Conservation (phyloP, 2,797 vertebrate genomes). For the Esox masquinongy region DNA sequence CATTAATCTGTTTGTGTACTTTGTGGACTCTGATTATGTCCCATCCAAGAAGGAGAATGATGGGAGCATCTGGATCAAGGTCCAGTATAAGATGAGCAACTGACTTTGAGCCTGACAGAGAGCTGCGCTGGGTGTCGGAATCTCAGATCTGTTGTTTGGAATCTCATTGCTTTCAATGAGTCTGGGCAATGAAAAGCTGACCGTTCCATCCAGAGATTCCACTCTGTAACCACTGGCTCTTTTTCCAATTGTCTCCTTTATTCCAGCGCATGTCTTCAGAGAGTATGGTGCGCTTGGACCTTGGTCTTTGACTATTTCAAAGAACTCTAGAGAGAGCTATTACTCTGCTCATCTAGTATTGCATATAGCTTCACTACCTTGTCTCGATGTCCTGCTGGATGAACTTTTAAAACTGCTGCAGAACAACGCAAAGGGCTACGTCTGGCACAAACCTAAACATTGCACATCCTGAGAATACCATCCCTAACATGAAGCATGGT, state of each 20-base stretch:
- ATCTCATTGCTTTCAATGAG: constrained; percentile 40
- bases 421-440: no score
- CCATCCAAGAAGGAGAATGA: background rate
- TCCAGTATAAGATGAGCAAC: background rate
- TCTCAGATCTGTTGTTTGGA: constrained; percentile 6
- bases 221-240: constrained; percentile 14
- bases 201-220: constrained; percentile 18
- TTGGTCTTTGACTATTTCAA: constrained; percentile 16
- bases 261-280: constrained; percentile 19
- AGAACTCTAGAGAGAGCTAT: constrained; percentile 34
- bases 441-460: no score
- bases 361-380: constrained; percentile 28
- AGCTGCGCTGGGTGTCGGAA: no score
- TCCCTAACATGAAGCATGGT: no score
- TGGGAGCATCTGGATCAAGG: background rate
- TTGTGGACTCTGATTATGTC: no score
- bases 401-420: no score
- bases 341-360: constrained; percentile 31
- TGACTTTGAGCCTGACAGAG: background rate
- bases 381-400: background rate
- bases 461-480: no score
- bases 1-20: no score
- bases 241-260: constrained; percentile 21
- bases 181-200: constrained; percentile 10
- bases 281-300: constrained; percentile 4